Conservation (phyloP, 2,113 vertebrate genomes). For the Dasypus novemcinctus region DNA sequence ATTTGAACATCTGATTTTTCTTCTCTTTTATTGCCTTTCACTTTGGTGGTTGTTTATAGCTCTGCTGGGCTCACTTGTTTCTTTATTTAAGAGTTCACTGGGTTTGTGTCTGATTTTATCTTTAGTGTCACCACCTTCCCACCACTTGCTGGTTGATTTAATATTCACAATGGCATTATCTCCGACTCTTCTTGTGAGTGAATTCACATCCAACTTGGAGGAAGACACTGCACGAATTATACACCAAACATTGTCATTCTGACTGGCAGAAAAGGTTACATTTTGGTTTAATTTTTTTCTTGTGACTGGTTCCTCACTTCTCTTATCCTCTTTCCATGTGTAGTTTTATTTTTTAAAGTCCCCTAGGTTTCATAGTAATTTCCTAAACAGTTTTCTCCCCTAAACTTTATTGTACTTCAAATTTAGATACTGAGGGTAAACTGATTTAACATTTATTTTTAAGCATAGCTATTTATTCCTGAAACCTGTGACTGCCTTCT, state of each 20-base stretch:
- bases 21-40: conserved; percentile 55
- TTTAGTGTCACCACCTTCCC: conserved; percentile 48
- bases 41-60: conserved; percentile 66
- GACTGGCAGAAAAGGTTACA: conserved; percentile 57
- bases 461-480: background rate
- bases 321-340: background rate
- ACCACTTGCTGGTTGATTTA: conserved; percentile 65
- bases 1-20: conserved; percentile 53
- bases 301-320: conserved; percentile 15
- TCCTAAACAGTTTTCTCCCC: conserved; percentile 34
- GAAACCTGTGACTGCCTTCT: background rate
- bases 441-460: background rate
- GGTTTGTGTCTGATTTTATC: conserved; percentile 65
- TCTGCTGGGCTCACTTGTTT: conserved; percentile 48
- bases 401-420: background rate
- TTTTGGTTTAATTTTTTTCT: conserved; percentile 46
- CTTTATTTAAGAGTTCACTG: conserved; percentile 67
- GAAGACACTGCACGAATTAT: conserved; percentile 46
- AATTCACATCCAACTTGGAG: conserved; percentile 56
- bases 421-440: conserved; percentile 31
- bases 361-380: background rate
- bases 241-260: conserved; percentile 35
- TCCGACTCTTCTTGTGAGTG: conserved; percentile 57
- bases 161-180: conserved; percentile 71
- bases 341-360: background rate